Conservation (phyloP, 2,797 vertebrate species). For the Crocodylus rhombifer region DNA sequence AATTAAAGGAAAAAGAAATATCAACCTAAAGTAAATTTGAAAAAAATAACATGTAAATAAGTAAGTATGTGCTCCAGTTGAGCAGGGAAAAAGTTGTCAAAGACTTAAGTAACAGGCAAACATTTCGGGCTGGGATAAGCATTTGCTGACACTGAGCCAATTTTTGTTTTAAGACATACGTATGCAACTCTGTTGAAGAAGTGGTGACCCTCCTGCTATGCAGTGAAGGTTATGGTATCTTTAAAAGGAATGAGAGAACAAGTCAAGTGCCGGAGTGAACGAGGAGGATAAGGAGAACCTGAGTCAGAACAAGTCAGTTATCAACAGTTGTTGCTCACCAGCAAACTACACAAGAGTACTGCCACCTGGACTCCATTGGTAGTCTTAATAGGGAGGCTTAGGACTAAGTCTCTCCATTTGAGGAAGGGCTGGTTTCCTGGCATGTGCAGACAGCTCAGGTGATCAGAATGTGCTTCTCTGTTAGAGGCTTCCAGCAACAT, state of each 20-base stretch:
- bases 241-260: neutral
- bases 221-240: neutral
- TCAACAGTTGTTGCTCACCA: neutral
- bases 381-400: neutral
- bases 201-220: neutral
- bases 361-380: neutral
- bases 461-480: neutral
- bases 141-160: neutral
- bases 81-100: conserved; percentile 25
- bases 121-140: conserved; percentile 39
- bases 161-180: neutral
- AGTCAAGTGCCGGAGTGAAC: neutral
- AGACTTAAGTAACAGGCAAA: neutral
- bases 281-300: neutral
- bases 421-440: neutral
- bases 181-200: neutral
- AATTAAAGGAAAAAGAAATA: conserved; percentile 75
- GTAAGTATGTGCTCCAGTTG: conserved; percentile 50
- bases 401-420: neutral
- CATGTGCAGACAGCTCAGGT: neutral
- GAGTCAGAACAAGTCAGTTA: neutral
- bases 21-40: conserved; percentile 60
- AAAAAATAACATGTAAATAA: conserved; percentile 39
- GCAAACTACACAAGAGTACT: neutral
- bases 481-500: neutral